Conservation (phyloP, 2,797 vertebrate species). For the Galago senegalensis region DNA sequence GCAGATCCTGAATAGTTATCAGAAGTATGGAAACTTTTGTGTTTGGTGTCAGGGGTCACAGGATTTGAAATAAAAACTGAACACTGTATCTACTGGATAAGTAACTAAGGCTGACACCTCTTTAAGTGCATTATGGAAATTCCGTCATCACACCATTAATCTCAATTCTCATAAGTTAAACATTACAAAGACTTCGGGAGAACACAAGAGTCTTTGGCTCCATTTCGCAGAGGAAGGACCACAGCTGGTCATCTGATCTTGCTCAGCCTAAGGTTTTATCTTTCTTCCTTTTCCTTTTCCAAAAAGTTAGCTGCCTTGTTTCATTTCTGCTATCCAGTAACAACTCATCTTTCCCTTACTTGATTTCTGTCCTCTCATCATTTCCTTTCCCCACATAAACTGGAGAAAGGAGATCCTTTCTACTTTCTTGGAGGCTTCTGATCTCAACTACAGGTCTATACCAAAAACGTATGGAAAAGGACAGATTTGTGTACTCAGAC, state of each 20-base stretch:
- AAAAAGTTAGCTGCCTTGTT: conserved; percentile 51
- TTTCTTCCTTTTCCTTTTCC: conserved; percentile 39
- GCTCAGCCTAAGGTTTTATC: conserved; percentile 19
- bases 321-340: not conserved
- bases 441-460: not conserved
- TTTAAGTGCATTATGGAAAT: not conserved
- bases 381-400: conserved; percentile 18
- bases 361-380: not conserved
- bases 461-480: not conserved
- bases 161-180: conserved; percentile 55
- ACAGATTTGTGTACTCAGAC: not conserved
- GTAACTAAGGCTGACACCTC: not conserved
- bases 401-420: conserved; percentile 18
- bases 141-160: not conserved
- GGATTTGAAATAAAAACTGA: conserved; percentile 23
- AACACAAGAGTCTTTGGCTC: not conserved
- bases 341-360: not conserved
- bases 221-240: conserved; percentile 7
- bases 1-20: no score
- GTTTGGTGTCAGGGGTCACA: no score
- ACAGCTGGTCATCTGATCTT: not conserved
- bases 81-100: conserved; percentile 76
- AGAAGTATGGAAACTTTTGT: no score
- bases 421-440: conserved; percentile 3
- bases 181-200: not conserved